Evolutionary conservation across 2,797 vertebrate species (phyloP).

Genomic region (Notoglanidium macrostoma): DNA sequence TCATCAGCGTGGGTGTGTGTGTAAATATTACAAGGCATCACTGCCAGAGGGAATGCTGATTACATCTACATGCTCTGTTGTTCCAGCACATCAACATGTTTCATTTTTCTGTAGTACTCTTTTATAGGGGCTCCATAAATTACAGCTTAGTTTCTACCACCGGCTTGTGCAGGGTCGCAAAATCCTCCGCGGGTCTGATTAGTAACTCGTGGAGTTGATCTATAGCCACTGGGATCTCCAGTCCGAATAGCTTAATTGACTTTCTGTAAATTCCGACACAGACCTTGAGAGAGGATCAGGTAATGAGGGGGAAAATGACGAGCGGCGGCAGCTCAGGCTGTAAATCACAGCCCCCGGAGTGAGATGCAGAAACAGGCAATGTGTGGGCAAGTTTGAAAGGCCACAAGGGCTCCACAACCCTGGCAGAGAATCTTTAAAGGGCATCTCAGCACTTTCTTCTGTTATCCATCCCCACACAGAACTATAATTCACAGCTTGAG

Average conservation of each 20-base stretch:
- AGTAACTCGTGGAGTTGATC: constrained; percentile 75
- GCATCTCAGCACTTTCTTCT: constrained; percentile 20
- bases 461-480: constrained; percentile 21
- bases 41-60: constrained; percentile 59
- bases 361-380: constrained; percentile 32
- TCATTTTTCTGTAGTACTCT: constrained; percentile 62
- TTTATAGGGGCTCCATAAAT: constrained; percentile 67
- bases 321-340: constrained; percentile 64
- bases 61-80: constrained; percentile 58
- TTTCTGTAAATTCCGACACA: constrained; percentile 72
- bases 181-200: constrained; percentile 64
- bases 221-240: constrained; percentile 74
- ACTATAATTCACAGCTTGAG: constrained; percentile 13
- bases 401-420: constrained; percentile 6
- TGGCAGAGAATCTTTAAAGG: constrained; percentile 22
- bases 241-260: constrained; percentile 78
- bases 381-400: constrained; percentile 13
- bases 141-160: constrained; percentile 58
- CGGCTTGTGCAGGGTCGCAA: constrained; percentile 48
- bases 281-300: constrained; percentile 75
- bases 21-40: constrained; percentile 47
- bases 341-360: constrained; percentile 69
- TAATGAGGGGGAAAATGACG: constrained; percentile 76
- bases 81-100: constrained; percentile 57
- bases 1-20: constrained; percentile 19